Base-by-base conservation (phyloP, 2,113 vertebrate genomes). In the Pholis gunnellus region DNA sequence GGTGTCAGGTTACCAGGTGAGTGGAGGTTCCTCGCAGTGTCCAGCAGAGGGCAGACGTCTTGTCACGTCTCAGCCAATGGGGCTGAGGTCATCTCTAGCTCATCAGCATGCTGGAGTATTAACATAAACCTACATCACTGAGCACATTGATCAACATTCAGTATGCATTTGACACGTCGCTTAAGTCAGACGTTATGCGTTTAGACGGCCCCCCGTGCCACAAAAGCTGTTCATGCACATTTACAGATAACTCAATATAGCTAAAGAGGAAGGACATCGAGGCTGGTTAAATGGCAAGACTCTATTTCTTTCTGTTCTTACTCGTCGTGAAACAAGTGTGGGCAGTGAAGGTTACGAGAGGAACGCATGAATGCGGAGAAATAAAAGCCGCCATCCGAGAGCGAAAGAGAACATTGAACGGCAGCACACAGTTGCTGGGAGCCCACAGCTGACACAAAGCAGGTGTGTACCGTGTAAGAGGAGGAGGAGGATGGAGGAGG, bases 31-130 rank as follows among this genome's bases (percentile, higher is more conserved):
- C 75, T 46, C 25, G 3, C 40, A 36, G 60, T 57, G 86, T 18
- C 93, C 93, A 94, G 92, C 87, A 94, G 93, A 94, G 93, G 93
- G 93, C 93, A 92, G 74, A 71, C 87, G 85, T 88, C 72, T 36
- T 85, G 88, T 85, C 87, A 91, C 72, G 59, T 31, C 77, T 75
- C 64, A 72, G n/a, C 72, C 82, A 61, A 68, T 22, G 57, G 48
- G 40, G 56, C 63, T 67, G 71, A 73, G 77, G 87, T 86, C 87
- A 83, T 68, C 66, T 42, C 7, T 0, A n/a, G 40, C 86, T 84
- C 61, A 38, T 77, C 63, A 68, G 36, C 56, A 61, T 31, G n/a
- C 29, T 27, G 59, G 40, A 79, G 76, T 22, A 72, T 78, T 48
- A 80, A 63, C 70, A 64, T 63, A 56, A 71, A 52, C 48, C 27